phyloP scores from a whole-genome alignment of 2,797 vertebrate genomes.

The Gymnothorax javanicus region DNA sequence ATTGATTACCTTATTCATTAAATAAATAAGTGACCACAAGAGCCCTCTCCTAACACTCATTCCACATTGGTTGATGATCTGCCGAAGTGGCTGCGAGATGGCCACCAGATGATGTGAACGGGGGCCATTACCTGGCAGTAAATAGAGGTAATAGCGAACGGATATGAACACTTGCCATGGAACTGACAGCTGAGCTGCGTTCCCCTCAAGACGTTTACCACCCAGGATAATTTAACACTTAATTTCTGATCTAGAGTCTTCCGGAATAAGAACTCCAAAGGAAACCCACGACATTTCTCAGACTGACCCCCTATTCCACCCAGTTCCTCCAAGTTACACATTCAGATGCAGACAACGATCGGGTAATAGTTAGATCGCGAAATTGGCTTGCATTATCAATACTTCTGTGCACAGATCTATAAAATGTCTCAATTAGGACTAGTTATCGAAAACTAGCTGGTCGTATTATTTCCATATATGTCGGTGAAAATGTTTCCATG shows the following conservation, averaged over 20 bases:
- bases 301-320: conserved; percentile 5
- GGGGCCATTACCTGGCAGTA: background rate
- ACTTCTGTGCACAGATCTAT: background rate
- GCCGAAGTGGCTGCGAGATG: no score
- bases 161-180: background rate
- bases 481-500: background rate
- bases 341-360: background rate
- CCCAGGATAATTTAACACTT: background rate
- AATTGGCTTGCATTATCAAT: background rate
- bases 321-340: background rate
- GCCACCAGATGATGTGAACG: background rate
- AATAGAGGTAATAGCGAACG: background rate
- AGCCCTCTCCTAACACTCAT: no score
- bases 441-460: background rate
- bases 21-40: no score
- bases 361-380: background rate
- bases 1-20: no score
- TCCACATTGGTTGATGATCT: no score
- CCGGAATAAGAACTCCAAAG: background rate
- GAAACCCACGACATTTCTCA: background rate
- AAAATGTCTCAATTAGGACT: background rate
- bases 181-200: background rate
- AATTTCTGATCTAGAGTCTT: background rate
- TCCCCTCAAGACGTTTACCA: background rate
- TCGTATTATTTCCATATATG: background rate